These are phyloP conservation scores for Drosophila nr. medialis DNA, from an alignment of 2,888 invertebrate species.

Conservation along the genomic window DNA sequence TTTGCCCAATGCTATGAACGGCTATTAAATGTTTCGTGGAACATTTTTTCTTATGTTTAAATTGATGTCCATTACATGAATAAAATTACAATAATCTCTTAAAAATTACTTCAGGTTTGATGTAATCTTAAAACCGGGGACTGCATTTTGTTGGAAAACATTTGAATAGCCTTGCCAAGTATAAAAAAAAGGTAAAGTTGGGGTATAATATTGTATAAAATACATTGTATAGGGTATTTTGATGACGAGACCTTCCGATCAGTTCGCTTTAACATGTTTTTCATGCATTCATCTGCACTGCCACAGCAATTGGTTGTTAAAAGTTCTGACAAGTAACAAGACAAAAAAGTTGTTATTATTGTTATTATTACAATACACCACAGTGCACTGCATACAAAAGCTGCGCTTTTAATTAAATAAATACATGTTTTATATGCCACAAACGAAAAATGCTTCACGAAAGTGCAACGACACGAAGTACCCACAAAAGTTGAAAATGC, in stretches of 20 bases:
- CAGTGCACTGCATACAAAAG: constrained; percentile 28
- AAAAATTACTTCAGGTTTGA: neutral
- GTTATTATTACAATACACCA: constrained; percentile 58
- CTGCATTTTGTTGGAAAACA: neutral
- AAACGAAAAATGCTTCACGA: constrained; percentile 29
- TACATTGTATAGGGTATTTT: constrained; percentile 20
- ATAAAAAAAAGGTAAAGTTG: neutral
- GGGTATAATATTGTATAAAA: too few species aligned
- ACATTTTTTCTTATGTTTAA: neutral
- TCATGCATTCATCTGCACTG: constrained; percentile 34
- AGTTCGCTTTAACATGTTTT: constrained; percentile 9
- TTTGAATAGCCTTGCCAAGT: neutral
- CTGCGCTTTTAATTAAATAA: constrained; percentile 70
- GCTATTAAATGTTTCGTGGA: neutral
- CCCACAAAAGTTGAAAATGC: constrained; percentile 19
- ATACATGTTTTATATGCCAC: constrained; percentile 62
- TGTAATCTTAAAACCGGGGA: neutral
- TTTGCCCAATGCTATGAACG: neutral
- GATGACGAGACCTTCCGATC: neutral
- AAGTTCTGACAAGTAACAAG: constrained; percentile 35
- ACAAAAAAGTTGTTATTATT: constrained; percentile 44
- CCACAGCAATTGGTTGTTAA: constrained; percentile 54
- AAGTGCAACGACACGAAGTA: constrained; percentile 37
- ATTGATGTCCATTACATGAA: neutral
- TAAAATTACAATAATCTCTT: neutral